Conservation (phyloP, 2,113 vertebrate genomes). For the Catharus bicknelli region DNA sequence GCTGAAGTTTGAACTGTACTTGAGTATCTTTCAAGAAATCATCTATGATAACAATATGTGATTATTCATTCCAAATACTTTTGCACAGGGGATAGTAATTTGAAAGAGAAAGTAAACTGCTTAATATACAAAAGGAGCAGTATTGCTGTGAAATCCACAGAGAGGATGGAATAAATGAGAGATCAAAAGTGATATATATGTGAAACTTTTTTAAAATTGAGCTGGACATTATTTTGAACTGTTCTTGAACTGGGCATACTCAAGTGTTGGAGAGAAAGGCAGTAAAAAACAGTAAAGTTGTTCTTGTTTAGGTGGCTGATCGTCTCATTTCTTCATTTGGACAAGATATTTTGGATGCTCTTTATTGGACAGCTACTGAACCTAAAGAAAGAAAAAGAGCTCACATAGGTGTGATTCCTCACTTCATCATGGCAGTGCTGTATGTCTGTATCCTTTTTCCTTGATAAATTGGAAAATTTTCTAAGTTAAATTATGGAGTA, state of each 20-base stretch:
- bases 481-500: background rate
- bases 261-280: background rate
- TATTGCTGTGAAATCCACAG: background rate
- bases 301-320: slow-evolving; percentile 87
- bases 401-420: slow-evolving; percentile 93
- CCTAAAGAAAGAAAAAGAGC: slow-evolving; percentile 93
- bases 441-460: slow-evolving; percentile 96
- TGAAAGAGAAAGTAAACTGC: background rate
- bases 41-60: background rate
- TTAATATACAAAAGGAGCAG: background rate
- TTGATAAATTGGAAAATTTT: background rate
- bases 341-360: slow-evolving; percentile 96
- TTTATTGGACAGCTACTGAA: slow-evolving; percentile 98
- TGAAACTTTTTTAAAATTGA: background rate
- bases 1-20: background rate
- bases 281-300: background rate
- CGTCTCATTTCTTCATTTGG: slow-evolving; percentile 98
- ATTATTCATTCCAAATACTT: background rate
- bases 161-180: background rate
- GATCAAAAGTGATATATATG: background rate
- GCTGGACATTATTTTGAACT: background rate
- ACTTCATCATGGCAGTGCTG: slow-evolving; percentile 95
- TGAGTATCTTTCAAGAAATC: background rate
- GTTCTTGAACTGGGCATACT: background rate
- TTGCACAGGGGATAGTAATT: background rate